Percentiles rank a stretch among this genome's conserved stretches.
These are phyloP conservation scores for Hoplostethus mediterraneus DNA, from an alignment of 2,797 vertebrate species.

Conservation along the genomic window DNA sequence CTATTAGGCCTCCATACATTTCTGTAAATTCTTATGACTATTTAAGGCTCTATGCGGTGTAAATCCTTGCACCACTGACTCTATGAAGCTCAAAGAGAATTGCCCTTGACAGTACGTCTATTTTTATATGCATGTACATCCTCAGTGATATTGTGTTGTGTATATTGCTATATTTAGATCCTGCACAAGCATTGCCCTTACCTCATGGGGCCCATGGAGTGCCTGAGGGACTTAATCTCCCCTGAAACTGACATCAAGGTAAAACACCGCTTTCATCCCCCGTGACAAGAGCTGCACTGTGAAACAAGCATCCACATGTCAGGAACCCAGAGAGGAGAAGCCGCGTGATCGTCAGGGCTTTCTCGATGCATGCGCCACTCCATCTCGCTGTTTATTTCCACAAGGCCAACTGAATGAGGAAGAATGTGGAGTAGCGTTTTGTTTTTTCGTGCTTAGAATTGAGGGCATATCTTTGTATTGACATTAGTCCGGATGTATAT, in stretches of 20 bases:
- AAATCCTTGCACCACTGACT: neutral
- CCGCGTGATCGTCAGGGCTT: neutral
- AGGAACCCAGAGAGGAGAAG: constrained; percentile 9
- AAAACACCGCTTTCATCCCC: constrained; percentile 18
- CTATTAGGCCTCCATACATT: neutral
- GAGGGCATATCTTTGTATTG: constrained; percentile 22
- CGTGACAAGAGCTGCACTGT: neutral
- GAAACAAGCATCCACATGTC: neutral
- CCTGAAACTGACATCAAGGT: constrained; percentile 93
- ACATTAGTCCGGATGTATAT: constrained; percentile 32
- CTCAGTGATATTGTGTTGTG: neutral
- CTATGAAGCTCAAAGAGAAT: neutral
- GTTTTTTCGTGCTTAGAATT: neutral
- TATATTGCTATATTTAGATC: constrained; percentile 77
- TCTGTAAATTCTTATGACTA: neutral
- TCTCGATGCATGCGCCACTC: constrained; percentile 19
- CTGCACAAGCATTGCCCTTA: constrained; percentile 90
- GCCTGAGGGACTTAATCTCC: constrained; percentile 83
- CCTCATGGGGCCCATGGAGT: constrained; percentile 89
- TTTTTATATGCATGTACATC: neutral
- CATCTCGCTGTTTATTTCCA: constrained; percentile 33
- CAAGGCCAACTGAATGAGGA: constrained; percentile 8
- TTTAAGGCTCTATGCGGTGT: neutral
- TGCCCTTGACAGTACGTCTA: neutral
- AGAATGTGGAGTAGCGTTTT: constrained; percentile 14